Conservation (phyloP, 2,797 vertebrate genomes). For the Kryptopterus vitreolus region DNA sequence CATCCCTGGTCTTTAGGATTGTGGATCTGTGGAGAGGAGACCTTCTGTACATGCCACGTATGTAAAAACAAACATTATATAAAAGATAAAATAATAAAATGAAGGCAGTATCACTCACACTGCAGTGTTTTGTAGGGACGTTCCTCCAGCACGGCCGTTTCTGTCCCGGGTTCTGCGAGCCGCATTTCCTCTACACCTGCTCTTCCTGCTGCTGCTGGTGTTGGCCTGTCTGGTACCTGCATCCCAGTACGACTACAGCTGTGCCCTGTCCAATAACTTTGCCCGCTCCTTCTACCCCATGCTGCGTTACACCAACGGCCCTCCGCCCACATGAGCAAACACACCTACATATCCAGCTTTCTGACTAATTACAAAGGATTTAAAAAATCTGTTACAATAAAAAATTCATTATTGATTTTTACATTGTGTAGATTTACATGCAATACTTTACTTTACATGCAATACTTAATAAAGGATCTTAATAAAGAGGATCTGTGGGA, state of each 20-base stretch:
- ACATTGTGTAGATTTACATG: too few relatives aligned
- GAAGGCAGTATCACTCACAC: neutral
- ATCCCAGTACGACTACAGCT: slow-evolving; percentile 85
- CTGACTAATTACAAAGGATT: too few relatives aligned
- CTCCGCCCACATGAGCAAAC: slow-evolving; percentile 82
- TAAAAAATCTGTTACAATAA: too few relatives aligned
- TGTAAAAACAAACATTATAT: neutral
- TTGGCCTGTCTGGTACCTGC: slow-evolving; percentile 82
- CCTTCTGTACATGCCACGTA: slow-evolving; percentile 31
- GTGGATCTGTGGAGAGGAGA: neutral
- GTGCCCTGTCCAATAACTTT: slow-evolving; percentile 89
- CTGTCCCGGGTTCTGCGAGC: slow-evolving; percentile 80
- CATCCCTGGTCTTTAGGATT: slow-evolving; percentile 14
- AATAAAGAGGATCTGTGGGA: neutral
- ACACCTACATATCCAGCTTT: neutral
- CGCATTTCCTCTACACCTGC: slow-evolving; percentile 84
- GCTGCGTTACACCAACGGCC: slow-evolving; percentile 91
- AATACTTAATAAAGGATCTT: neutral
- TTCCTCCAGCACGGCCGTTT: slow-evolving; percentile 70
- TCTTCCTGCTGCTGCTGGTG: slow-evolving; percentile 83
- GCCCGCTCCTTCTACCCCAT: slow-evolving; percentile 93
- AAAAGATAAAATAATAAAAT: neutral
- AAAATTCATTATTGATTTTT: too few relatives aligned
- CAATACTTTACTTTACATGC: neutral
- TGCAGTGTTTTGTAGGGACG: slow-evolving; percentile 34